Evolutionary conservation across 2,113 vertebrate genomes (phyloP).

Genomic region (Camelus dromedarius): DNA sequence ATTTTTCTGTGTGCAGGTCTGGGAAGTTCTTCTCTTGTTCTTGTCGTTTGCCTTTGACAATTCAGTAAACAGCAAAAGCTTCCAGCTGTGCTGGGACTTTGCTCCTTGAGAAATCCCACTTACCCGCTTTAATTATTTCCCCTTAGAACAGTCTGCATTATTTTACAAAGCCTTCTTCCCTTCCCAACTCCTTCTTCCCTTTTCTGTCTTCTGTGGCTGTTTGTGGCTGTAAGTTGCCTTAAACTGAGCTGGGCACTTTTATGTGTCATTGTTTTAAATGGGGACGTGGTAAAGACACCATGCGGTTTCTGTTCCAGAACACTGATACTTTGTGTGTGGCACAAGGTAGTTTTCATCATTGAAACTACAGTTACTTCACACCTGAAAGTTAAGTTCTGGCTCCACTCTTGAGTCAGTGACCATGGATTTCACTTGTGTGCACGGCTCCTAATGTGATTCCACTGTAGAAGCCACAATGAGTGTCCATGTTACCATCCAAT

Average conservation of each 20-base stretch:
- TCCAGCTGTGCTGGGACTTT: not conserved
- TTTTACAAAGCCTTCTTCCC: not conserved
- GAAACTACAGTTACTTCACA: not conserved
- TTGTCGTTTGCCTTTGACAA: not conserved
- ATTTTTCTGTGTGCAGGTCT: not conserved
- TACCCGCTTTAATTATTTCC: not conserved
- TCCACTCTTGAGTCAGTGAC: not conserved
- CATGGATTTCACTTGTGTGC: not conserved
- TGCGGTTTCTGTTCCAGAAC: not conserved
- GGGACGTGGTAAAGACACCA: not conserved
- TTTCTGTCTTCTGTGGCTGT: not conserved
- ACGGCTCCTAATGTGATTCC: not conserved
- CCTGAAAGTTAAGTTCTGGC: not conserved
- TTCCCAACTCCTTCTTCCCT: not conserved
- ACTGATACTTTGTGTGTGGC: not conserved
- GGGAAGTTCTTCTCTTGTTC: constrained; percentile 7
- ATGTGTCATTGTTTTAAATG: not conserved
- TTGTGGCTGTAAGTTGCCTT: not conserved
- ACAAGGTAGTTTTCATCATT: not conserved
- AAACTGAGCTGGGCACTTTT: not conserved
- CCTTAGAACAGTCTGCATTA: not conserved
- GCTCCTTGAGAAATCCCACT: not conserved
- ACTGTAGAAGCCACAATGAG: not conserved
- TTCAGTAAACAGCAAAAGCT: not conserved
- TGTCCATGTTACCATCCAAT: not conserved